A percentile compares a stretch with the other conserved stretches of the same genome.
Conservation (phyloP, 37 sponge, comb jelly and placozoan species). For the Crambe crambe region DNA sequence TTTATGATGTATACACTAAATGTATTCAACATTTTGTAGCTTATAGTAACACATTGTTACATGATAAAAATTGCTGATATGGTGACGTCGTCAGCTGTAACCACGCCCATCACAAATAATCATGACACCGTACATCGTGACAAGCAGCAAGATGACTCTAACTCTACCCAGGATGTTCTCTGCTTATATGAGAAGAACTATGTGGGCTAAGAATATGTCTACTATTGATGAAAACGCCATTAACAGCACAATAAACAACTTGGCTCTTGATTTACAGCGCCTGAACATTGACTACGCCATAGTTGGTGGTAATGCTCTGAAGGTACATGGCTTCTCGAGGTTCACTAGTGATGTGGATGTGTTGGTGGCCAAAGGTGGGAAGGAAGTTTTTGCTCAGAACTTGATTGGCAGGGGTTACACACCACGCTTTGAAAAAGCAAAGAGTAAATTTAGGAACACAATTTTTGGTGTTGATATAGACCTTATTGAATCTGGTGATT, state of each 20-base stretch:
- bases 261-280: constrained; percentile 4
- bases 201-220: background rate
- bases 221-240: background rate
- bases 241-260: background rate
- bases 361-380: constrained; percentile 1
- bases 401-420: constrained; percentile 1
- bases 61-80: too few relatives aligned
- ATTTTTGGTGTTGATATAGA: background rate
- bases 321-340: constrained; percentile 4
- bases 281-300: background rate
- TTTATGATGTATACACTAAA: too few relatives aligned
- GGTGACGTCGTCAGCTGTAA: too few relatives aligned
- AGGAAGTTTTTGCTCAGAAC: background rate
- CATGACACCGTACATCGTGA: too few relatives aligned
- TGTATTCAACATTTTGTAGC: too few relatives aligned
- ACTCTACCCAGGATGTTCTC: too few relatives aligned
- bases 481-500: constrained; percentile 6
- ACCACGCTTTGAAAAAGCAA: constrained; percentile 10
- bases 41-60: too few relatives aligned
- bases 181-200: too few relatives aligned
- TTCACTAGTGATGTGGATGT: constrained; percentile 8
- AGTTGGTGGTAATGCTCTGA: constrained; percentile 17
- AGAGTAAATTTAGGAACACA: constrained; percentile 1
- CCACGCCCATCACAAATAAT: too few relatives aligned
- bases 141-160: too few relatives aligned